Evolutionary conservation across 1,140 invertebrate genomes (phyloP).

Genomic region (Periplaneta americana): DNA sequence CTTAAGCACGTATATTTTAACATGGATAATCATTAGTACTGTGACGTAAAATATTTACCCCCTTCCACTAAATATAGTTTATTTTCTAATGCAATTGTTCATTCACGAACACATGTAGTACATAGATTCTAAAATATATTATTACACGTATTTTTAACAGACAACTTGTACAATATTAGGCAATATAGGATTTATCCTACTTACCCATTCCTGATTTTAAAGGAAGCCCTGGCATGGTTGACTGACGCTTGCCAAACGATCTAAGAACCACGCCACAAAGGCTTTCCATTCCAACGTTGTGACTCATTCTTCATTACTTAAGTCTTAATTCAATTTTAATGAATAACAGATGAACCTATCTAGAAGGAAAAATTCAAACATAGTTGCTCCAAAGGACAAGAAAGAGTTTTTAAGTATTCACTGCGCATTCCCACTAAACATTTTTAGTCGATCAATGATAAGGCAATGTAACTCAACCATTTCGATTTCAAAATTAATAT

Average conservation of each 20-base stretch:
- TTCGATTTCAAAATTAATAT: neutral
- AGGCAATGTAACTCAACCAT: neutral
- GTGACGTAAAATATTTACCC: too few relatives aligned
- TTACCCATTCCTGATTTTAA: constrained; percentile 7
- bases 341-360: neutral
- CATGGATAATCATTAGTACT: too few relatives aligned
- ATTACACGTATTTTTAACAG: too few relatives aligned
- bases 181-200: neutral
- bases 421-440: neutral
- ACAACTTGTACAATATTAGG: neutral
- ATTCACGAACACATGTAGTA: too few relatives aligned
- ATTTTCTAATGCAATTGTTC: too few relatives aligned
- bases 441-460: neutral
- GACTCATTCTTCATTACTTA: neutral
- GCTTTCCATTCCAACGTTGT: neutral
- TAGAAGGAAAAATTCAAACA: neutral
- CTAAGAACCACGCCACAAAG: constrained; percentile 4
- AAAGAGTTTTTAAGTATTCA: neutral
- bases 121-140: too few relatives aligned
- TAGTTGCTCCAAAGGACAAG: neutral
- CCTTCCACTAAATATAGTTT: too few relatives aligned
- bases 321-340: neutral
- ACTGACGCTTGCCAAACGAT: constrained; percentile 4
- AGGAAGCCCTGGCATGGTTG: neutral
- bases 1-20: neutral